phyloP scores from a whole-genome alignment of 1,140 invertebrate species.

The Drosophila rufa region DNA sequence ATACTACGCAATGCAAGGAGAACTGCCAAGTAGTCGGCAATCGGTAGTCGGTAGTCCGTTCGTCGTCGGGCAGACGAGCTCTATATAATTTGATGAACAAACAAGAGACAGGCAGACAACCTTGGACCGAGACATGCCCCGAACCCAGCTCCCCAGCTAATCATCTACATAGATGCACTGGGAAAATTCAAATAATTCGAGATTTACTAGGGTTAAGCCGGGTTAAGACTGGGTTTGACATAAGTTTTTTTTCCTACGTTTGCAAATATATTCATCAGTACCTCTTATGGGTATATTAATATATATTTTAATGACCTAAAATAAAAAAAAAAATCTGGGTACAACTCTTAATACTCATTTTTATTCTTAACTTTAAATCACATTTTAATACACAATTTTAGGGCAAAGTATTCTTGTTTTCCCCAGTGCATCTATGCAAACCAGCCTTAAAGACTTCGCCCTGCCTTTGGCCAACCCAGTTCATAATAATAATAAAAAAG shows the following conservation, averaged over 20 bases:
- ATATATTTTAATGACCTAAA: too few species aligned
- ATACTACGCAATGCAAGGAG: constrained; percentile 49
- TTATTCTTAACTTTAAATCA: too few species aligned
- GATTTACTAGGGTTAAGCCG: background rate
- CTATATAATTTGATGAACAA: constrained; percentile 82
- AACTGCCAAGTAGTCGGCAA: constrained; percentile 5
- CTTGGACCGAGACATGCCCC: constrained; percentile 38
- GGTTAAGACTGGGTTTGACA: too few species aligned
- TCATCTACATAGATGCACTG: constrained; percentile 42
- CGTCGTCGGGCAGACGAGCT: constrained; percentile 44
- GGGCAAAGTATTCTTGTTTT: background rate
- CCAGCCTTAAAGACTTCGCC: constrained; percentile 44
- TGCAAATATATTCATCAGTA: background rate
- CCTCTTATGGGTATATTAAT: too few species aligned
- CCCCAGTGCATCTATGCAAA: constrained; percentile 29
- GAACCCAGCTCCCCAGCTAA: constrained; percentile 44
- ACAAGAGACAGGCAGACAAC: constrained; percentile 71
- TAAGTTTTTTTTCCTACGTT: too few species aligned
- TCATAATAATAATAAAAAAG: constrained; percentile 60
- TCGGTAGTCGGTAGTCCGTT: constrained; percentile 9
- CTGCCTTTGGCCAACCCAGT: constrained; percentile 53
- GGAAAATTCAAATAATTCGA: background rate
- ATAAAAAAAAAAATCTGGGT: too few species aligned
- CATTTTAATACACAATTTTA: background rate
- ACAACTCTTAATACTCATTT: too few species aligned